Base-by-base conservation (phyloP, 2,797 vertebrate species). In the Setipinna tenuifilis region DNA sequence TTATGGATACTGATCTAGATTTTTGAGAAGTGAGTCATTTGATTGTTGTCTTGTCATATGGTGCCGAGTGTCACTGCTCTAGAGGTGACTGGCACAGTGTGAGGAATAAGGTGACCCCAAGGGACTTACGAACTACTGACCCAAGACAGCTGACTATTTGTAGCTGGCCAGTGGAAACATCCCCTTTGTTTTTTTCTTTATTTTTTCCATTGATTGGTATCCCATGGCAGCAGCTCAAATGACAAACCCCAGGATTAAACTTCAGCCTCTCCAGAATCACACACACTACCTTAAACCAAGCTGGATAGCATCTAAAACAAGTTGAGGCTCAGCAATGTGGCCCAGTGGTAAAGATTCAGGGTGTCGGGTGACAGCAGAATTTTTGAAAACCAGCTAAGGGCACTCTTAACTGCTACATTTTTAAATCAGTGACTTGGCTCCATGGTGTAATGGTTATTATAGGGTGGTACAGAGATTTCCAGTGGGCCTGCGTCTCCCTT, bases 61-160 rank as follows among this genome's bases (percentile, higher is more conserved):
- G 14, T 31, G 4, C 83, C n/a, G 7, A 61, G 48, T 14, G 62
- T 23, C 78, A 58, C 21, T 59, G 71, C 62, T 71, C 85, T 62
- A 85, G 80, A 50, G 87, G 86, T 85, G 84, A 90, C 65, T 71
- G 65, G 65, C 31, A 35, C 68, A 75, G 14, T 81, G 83, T 48
- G 44, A 41, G 54, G 50, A 81, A 6, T 57, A 50, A 31, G 31
- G 31, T 61, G 83, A 59, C 71, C 3, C 28, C 46, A 41, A 46
- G 31, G 14, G 50, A 35, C 44, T 21, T 12, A 3, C 28, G 7
- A n/a, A 57, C 19, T 25, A 59, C 25, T 35, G 17, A 28, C 31
- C 19, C 71, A 75, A 75, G 68, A 75, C 68, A 75, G 68, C 68
- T 75, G 68, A 35, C 68, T 31, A 35, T 35, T 75, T 31, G 28